Conservation (phyloP, 2,888 invertebrate genomes). For the Falcaria lacertinaria region DNA sequence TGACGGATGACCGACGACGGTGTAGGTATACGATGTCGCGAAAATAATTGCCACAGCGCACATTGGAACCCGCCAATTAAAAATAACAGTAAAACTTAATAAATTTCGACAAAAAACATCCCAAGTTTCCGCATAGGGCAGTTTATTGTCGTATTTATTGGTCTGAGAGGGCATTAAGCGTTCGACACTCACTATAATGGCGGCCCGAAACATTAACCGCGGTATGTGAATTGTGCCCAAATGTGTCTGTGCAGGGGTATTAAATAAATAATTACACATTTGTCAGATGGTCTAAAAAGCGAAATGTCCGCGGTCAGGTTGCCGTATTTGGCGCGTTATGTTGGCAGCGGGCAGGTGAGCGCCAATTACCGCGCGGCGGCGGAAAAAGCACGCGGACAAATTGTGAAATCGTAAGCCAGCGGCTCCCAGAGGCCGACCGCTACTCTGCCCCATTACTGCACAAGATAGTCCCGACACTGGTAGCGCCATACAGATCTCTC, state of each 20-base stretch:
- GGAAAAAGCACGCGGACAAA: constrained; percentile 76
- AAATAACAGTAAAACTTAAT: constrained; percentile 41
- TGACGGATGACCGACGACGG: neutral
- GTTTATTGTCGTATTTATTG: constrained; percentile 39
- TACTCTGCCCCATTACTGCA: constrained; percentile 10
- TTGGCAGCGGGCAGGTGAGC: constrained; percentile 63
- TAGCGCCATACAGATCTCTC: too few relatives aligned
- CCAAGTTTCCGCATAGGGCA: constrained; percentile 27
- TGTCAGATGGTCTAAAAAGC: constrained; percentile 77
- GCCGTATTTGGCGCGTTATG: constrained; percentile 64
- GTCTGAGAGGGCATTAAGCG: constrained; percentile 31
- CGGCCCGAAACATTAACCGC: constrained; percentile 48
- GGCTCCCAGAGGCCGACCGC: constrained; percentile 30
- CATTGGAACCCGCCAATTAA: constrained; percentile 40
- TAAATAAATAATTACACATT: constrained; percentile 80
- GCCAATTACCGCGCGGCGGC: constrained; percentile 63
- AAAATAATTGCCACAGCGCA: neutral
- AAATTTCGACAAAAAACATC: constrained; percentile 35
- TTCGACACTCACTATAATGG: constrained; percentile 42
- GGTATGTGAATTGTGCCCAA: constrained; percentile 75
- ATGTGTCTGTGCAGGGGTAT: constrained; percentile 59
- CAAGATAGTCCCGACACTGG: neutral
- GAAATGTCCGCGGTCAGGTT: constrained; percentile 52
- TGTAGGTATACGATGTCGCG: neutral
- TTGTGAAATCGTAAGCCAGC: constrained; percentile 72